Conservation (phyloP, 2,888 invertebrate species). For the Cheilosia pagana region DNA sequence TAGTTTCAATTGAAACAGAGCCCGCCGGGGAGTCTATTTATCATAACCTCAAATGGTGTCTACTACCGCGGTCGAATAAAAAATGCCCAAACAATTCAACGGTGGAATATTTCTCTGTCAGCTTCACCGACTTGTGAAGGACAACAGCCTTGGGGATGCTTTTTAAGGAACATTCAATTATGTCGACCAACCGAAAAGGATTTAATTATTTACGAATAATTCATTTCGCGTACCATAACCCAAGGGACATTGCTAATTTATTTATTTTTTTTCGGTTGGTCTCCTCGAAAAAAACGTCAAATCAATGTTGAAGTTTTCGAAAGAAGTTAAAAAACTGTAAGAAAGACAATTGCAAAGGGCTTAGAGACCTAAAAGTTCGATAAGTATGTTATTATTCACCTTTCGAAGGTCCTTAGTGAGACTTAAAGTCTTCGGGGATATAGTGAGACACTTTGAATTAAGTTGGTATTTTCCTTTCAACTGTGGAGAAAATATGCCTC, state of each 20-base stretch:
- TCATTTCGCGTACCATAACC: constrained; percentile 4
- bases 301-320: not conserved
- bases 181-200: constrained; percentile 21
- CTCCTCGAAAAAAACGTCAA: not conserved
- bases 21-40: not conserved
- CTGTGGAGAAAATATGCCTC: not conserved
- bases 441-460: not conserved
- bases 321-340: not conserved
- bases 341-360: constrained; percentile 15
- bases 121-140: no score
- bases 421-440: not conserved
- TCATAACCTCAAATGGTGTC: constrained; percentile 9
- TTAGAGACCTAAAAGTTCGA: constrained; percentile 16
- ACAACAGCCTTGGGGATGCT: constrained; percentile 19
- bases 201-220: constrained; percentile 45
- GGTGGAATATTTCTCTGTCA: not conserved
- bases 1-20: no score
- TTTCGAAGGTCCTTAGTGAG: not conserved
- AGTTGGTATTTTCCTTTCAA: not conserved
- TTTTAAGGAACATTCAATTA: constrained; percentile 14
- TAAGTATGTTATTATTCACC: constrained; percentile 1
- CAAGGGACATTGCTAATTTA: constrained; percentile 26
- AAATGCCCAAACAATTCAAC: not conserved
- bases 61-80: constrained; percentile 2
- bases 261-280: not conserved